phyloP scores from a whole-genome alignment of 2,888 invertebrate genomes.

The Harpalus rufipes region DNA sequence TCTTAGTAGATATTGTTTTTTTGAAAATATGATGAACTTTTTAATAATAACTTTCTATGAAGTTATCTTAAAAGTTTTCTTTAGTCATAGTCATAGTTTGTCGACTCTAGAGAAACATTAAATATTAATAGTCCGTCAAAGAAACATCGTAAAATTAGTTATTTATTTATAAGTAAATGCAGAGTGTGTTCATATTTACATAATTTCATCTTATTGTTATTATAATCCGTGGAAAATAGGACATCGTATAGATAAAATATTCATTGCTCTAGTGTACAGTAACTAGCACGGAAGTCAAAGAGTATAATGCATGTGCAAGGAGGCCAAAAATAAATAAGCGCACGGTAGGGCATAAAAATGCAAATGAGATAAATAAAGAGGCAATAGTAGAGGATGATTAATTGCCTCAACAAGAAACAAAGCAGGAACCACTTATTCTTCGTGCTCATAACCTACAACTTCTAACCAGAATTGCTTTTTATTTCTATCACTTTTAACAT shows the following conservation, averaged over 20 bases:
- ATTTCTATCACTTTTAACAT: conserved; percentile 58
- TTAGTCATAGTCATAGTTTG: too few species aligned
- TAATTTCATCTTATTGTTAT: conserved; percentile 50
- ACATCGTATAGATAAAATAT: conserved; percentile 47
- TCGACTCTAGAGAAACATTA: too few species aligned
- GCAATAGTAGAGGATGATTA: conserved; percentile 56
- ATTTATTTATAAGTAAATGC: not conserved
- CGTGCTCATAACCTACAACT: conserved; percentile 48
- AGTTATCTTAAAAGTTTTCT: not conserved
- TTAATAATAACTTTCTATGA: too few species aligned
- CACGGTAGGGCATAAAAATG: conserved; percentile 61
- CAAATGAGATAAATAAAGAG: conserved; percentile 65
- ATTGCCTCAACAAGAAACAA: conserved; percentile 45
- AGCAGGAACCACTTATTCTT: conserved; percentile 50
- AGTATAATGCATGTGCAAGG: conserved; percentile 43
- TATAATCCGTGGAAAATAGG: conserved; percentile 39
- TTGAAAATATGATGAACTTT: too few species aligned
- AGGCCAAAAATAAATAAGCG: conserved; percentile 50
- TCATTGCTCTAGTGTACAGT: conserved; percentile 36
- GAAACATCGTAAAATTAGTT: conserved; percentile 4
- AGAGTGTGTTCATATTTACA: conserved; percentile 17
- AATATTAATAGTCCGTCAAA: too few species aligned
- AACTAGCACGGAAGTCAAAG: conserved; percentile 49
- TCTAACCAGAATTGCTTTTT: conserved; percentile 54
- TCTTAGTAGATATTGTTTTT: too few species aligned